Evolutionary conservation across 2,113 vertebrate species (phyloP).

Genomic region (Anseranas semipalmata): DNA sequence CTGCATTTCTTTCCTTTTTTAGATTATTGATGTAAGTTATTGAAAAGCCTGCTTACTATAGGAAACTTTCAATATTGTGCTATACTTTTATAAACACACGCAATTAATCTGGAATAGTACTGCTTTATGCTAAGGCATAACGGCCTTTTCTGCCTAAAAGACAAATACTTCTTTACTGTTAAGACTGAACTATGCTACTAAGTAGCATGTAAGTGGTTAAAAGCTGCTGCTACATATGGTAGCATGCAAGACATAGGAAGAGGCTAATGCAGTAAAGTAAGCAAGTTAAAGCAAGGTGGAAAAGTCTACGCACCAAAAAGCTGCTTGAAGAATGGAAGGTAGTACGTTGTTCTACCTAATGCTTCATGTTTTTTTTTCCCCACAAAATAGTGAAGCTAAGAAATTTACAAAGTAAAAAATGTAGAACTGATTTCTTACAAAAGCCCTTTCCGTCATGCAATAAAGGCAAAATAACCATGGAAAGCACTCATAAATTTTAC

Average conservation of each 20-base stretch:
- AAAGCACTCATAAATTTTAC: not conserved
- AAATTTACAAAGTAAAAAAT: not conserved
- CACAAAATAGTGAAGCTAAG: not conserved
- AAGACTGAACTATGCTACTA: not conserved
- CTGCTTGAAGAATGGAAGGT: not conserved
- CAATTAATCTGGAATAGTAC: not conserved
- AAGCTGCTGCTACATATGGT: not conserved
- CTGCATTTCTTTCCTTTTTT: not conserved
- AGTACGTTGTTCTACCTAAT: not conserved
- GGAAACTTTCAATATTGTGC: not conserved
- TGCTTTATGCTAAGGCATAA: not conserved
- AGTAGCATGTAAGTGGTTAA: not conserved
- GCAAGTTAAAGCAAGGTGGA: not conserved
- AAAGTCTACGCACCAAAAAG: not conserved
- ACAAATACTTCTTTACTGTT: not conserved
- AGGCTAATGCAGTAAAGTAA: not conserved
- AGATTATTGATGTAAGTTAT: not conserved
- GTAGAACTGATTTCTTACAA: not conserved
- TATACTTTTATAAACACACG: not conserved
- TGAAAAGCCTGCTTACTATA: not conserved
- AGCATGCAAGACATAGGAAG: not conserved
- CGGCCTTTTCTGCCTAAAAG: not conserved
- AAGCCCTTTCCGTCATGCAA: not conserved
- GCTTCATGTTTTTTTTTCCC: not conserved
- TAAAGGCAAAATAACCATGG: rapidly evolving